These are phyloP conservation scores for Blastomussa wellsi DNA, from an alignment of 92 coral and sea anemone genomes.

Conservation along the genomic window DNA sequence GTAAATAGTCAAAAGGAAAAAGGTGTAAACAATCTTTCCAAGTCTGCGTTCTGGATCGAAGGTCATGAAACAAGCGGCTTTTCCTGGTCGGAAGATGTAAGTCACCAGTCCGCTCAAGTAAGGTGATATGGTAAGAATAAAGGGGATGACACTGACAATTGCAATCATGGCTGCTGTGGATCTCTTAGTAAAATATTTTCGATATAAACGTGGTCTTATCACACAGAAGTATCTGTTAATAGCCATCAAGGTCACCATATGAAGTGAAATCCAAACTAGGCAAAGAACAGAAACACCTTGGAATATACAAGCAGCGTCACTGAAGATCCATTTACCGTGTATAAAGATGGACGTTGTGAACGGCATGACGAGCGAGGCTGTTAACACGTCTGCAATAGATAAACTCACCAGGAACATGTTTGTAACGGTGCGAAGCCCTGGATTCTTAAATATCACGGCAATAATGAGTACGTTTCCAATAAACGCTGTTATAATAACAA, in stretches of 20 bases:
- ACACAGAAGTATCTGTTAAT: slow-evolving; percentile 63
- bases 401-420: slow-evolving; percentile 50
- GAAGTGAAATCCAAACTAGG: slow-evolving; percentile 45
- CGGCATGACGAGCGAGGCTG: slow-evolving; percentile 56
- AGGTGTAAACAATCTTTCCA: slow-evolving; percentile 28
- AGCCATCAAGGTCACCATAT: slow-evolving; percentile 53
- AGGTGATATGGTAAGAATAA: slow-evolving; percentile 37
- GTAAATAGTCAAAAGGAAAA: slow-evolving; percentile 16
- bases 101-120: slow-evolving; percentile 18
- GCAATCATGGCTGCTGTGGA: slow-evolving; percentile 25
- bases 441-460: slow-evolving; percentile 39
- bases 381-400: slow-evolving; percentile 47
- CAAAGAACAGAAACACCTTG: slow-evolving; percentile 49
- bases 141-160: slow-evolving; percentile 10
- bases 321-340: slow-evolving; percentile 48
- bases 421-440: slow-evolving; percentile 52
- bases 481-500: slow-evolving; percentile 39
- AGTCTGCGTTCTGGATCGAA: slow-evolving; percentile 12
- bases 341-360: slow-evolving; percentile 38
- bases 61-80: slow-evolving; percentile 59
- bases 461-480: slow-evolving; percentile 49
- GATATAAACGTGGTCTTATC: slow-evolving; percentile 32
- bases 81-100: slow-evolving; percentile 48
- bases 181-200: slow-evolving; percentile 35
- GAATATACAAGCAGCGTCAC: slow-evolving; percentile 24